A percentile compares a stretch with the other conserved stretches of the same genome.
Conservation (phyloP, 1,140 invertebrate species). For the Arion vulgaris region DNA sequence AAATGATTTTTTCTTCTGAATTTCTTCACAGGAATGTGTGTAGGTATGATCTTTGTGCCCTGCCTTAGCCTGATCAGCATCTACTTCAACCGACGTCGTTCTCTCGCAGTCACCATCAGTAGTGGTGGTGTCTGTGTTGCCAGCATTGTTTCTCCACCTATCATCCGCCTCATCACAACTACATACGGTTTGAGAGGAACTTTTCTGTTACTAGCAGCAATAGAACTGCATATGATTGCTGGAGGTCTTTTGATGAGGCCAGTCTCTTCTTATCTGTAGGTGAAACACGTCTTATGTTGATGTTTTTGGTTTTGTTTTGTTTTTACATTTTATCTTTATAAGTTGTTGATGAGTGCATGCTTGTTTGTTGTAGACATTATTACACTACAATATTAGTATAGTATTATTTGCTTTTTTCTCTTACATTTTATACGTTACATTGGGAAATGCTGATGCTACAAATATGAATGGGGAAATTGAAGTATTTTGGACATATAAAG, state of each 20-base stretch:
- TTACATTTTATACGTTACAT: no score
- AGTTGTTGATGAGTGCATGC: no score
- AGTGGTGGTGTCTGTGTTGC: conserved; percentile 7
- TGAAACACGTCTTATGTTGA: no score
- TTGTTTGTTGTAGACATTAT: no score
- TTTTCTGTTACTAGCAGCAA: conserved; percentile 9
- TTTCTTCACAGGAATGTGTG: neutral
- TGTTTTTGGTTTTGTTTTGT: no score
- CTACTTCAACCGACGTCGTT: conserved; percentile 11
- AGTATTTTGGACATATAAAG: no score
- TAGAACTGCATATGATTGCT: conserved; percentile 16
- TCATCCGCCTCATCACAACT: neutral
- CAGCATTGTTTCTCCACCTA: conserved; percentile 7
- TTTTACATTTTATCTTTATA: no score
- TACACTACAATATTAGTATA: no score
- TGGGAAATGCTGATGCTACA: no score
- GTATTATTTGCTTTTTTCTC: no score
- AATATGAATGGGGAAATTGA: no score
- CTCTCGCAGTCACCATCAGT: neutral
- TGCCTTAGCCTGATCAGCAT: neutral
- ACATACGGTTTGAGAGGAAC: conserved; percentile 13
- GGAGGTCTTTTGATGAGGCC: conserved; percentile 13
- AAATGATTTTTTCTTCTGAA: no score
- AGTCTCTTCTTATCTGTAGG: conserved; percentile 4
- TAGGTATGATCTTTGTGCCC: conserved; percentile 2